A percentile compares a stretch with the other conserved stretches of the same genome.
Conservation (phyloP, 2,797 vertebrate genomes). For the Thamnophis elegans region DNA sequence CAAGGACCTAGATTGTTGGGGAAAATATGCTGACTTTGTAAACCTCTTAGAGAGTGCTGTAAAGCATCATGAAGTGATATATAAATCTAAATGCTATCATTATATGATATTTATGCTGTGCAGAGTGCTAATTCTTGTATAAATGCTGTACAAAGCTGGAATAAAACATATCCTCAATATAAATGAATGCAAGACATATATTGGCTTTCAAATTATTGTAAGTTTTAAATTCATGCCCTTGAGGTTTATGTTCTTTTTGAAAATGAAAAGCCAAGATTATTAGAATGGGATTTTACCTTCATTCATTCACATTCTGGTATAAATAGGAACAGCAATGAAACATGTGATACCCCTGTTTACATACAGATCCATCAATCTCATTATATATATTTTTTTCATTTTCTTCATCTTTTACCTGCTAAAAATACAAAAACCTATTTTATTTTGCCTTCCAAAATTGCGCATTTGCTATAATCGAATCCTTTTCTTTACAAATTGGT, state of each 20-base stretch:
- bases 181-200: conserved; percentile 20
- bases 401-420: not conserved
- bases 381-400: not conserved
- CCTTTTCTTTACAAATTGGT: not conserved
- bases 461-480: not conserved
- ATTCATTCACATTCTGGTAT: not conserved
- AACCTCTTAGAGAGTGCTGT: not conserved
- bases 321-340: not conserved
- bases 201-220: not conserved
- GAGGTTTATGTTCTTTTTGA: not conserved
- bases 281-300: conserved; percentile 28
- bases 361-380: not conserved
- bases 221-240: conserved; percentile 4
- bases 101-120: conserved; percentile 9
- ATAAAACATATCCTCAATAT: not conserved
- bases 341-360: not conserved
- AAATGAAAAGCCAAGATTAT: conserved; percentile 15
- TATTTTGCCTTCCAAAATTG: not conserved
- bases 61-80: not conserved
- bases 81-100: not conserved
- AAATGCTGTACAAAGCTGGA: not conserved
- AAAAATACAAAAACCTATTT: not conserved
- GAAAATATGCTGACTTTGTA: not conserved
- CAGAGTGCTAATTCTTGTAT: not conserved
- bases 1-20: not conserved